Base-by-base conservation (phyloP, 2,113 vertebrate species). In the Perccottus glenii region DNA sequence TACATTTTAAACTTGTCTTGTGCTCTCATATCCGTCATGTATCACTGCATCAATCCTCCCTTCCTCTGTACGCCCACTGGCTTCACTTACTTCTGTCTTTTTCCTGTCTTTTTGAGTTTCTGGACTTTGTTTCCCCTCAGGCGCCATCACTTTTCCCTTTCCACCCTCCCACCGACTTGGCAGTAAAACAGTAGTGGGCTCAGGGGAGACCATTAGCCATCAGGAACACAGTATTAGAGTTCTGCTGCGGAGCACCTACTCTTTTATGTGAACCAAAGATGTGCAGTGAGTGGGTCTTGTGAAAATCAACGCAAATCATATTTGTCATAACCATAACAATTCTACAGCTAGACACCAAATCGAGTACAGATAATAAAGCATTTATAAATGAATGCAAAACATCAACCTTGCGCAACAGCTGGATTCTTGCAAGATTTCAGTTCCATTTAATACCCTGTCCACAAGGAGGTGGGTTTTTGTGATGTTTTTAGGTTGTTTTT, bases 161-260 rank as follows among this genome's bases (percentile, higher is more conserved):
- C 67, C 68, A 62, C 69, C 71, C 62, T 56, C 50, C 65, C 81
- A 79, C 69, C 70, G 79, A 64, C 83, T 70, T 79, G 71, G 64
- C 70, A 80, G 83, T 87, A 86, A 88, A 86, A 86, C 77, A 75
- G 80, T 66, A 82, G 72, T 65, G 5, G 77, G 60, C 89, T 82
- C 81, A 63, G 75, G 83, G 87, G 87, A 89, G 78, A 73, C 85
- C 75, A 84, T 87, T 88, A 90, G 86, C 80, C 64, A 78, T 53
- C 69, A 88, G 82, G 77, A 85, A 64, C 16, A 9, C 42, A 3
- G 76, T 72, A 55, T 73, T 64, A 63, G 49, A 68, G 64, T 47
- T 80, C 43, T 71, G 71, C 68, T 53, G 70, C 70, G 64, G 73
- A 81, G 62, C 73, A 67, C 81, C 80, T 62, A 81, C 76, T 74